Evolutionary conservation across 2,888 invertebrate genomes (phyloP).

Genomic region (Calliscelio sp.): DNA sequence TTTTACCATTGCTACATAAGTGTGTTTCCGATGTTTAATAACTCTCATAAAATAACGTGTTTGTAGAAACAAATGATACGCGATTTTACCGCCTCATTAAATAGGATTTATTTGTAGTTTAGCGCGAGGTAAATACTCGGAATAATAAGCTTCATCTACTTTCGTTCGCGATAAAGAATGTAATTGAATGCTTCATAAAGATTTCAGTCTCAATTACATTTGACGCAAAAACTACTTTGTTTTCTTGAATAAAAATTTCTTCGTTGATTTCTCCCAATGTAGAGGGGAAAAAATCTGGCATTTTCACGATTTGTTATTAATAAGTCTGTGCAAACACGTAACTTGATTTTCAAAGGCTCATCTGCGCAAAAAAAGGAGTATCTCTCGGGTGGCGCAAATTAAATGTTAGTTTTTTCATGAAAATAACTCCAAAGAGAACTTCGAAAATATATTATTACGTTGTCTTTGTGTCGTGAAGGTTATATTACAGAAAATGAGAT

Average conservation of each 20-base stretch:
- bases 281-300: not conserved
- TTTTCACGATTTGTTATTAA: constrained; percentile 1
- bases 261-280: not conserved
- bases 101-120: constrained; percentile 55
- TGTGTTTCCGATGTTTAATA: not conserved
- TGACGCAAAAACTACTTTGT: constrained; percentile 7
- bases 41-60: constrained; percentile 14
- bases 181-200: constrained; percentile 53
- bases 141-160: constrained; percentile 53
- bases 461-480: constrained; percentile 21
- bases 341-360: constrained; percentile 42
- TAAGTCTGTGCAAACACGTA: not conserved
- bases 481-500: constrained; percentile 25
- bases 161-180: constrained; percentile 32
- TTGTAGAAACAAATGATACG: constrained; percentile 22
- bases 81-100: constrained; percentile 41
- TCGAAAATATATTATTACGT: not conserved
- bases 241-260: constrained; percentile 14
- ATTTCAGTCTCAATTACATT: constrained; percentile 37
- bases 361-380: constrained; percentile 17
- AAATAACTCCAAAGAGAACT: constrained; percentile 8
- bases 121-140: constrained; percentile 30
- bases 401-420: constrained; percentile 9
- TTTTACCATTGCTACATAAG: not conserved
- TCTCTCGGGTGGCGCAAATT: constrained; percentile 7